These are phyloP conservation scores for Caenorhabditis tropicalis DNA, from an alignment of 1,140 invertebrate genomes.

Conservation along the genomic window DNA sequence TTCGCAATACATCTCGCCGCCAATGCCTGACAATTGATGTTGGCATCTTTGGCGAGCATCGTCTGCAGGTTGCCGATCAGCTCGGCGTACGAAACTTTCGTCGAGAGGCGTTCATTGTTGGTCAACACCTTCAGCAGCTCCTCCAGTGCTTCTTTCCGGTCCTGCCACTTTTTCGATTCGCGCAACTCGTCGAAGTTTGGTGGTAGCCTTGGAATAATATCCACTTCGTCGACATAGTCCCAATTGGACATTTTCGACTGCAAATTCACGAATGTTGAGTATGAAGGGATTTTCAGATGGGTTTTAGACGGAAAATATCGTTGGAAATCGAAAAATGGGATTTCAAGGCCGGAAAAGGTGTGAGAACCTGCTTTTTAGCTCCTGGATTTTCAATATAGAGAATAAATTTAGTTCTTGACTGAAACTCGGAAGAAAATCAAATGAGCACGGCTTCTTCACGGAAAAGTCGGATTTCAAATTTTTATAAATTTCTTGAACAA, in stretches of 20 bases:
- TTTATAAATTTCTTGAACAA: too few relatives aligned
- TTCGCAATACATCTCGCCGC: conserved; percentile 84
- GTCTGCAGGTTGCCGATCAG: conserved; percentile 86
- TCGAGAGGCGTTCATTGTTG: conserved; percentile 76
- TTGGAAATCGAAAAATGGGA: too few relatives aligned
- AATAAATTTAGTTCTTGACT: too few relatives aligned
- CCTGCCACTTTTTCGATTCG: conserved; percentile 96
- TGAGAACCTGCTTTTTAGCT: too few relatives aligned
- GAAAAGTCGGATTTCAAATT: too few relatives aligned
- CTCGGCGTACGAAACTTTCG: conserved; percentile 79
- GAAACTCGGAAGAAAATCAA: too few relatives aligned
- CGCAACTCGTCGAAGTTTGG: conserved; percentile 88
- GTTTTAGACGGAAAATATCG: too few relatives aligned
- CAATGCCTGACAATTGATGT: conserved; percentile 87
- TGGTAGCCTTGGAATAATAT: conserved; percentile 88
- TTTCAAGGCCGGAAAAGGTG: too few relatives aligned
- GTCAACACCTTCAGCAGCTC: conserved; percentile 80
- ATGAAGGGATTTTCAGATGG: too few relatives aligned
- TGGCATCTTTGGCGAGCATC: conserved; percentile 83
- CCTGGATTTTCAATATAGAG: too few relatives aligned
- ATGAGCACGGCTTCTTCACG: too few relatives aligned
- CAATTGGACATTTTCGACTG: conserved; percentile 43
- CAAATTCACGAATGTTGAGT: too few relatives aligned
- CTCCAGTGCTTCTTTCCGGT: conserved; percentile 88
- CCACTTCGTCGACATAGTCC: conserved; percentile 87